These are phyloP conservation scores for Pseudococcus viburni DNA, from an alignment of 2,888 invertebrate species.

Conservation along the genomic window DNA sequence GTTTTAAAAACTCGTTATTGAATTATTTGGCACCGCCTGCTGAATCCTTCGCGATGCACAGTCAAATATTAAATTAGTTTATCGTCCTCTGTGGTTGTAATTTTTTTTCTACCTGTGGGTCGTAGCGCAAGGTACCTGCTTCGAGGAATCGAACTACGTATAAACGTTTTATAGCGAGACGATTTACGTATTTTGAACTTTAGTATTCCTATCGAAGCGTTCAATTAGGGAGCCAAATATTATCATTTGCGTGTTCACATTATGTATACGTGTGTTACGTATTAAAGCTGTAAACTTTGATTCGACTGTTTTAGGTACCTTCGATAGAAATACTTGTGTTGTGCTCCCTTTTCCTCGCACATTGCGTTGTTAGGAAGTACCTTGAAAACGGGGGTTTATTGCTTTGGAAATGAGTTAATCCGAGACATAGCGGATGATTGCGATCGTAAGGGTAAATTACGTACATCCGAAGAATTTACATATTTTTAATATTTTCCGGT, in stretches of 20 bases:
- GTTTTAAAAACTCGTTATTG: constrained; percentile 41
- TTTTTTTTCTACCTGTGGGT: neutral
- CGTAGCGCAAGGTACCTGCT: neutral
- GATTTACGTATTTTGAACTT: constrained; percentile 4
- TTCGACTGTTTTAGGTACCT: constrained; percentile 3
- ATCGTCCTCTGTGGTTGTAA: neutral
- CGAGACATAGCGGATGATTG: neutral
- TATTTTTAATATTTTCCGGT: neutral
- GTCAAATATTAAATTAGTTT: constrained; percentile 18
- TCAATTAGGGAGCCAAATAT: constrained; percentile 26
- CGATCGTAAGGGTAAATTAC: neutral
- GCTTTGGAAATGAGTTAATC: neutral
- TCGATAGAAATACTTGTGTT: neutral
- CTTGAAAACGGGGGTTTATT: neutral
- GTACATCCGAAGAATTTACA: neutral
- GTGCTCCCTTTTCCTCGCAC: neutral
- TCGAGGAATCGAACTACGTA: neutral
- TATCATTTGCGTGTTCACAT: constrained; percentile 31
- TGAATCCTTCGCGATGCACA: neutral
- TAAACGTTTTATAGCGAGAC: constrained; percentile 1
- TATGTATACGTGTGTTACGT: constrained; percentile 28
- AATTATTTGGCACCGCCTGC: constrained; percentile 22
- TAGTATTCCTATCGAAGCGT: constrained; percentile 5
- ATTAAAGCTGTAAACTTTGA: neutral
- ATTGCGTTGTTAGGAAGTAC: neutral